Conservation (phyloP, 2,113 vertebrate species). For the Eulemur macaco region DNA sequence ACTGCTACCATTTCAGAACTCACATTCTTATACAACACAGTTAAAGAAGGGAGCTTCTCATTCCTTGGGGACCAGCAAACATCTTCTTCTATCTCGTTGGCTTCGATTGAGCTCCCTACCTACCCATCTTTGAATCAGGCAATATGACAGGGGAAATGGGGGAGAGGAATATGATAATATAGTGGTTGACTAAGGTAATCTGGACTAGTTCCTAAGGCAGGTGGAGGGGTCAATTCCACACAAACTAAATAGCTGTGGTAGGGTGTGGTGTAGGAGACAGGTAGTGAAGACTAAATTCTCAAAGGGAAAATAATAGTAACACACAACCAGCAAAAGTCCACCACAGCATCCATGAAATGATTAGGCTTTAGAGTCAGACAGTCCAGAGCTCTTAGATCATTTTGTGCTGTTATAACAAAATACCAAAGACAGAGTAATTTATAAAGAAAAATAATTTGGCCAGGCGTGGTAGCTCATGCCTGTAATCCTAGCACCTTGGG, state of each 20-base stretch:
- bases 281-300: not conserved
- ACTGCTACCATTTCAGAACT: not conserved
- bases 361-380: not conserved
- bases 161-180: not conserved
- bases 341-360: not conserved
- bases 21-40: not conserved
- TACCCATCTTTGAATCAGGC: not conserved
- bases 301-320: not conserved
- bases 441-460: not conserved
- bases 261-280: not conserved
- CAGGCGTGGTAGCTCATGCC: no score
- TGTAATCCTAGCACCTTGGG: no score
- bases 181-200: not conserved
- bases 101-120: not conserved
- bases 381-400: not conserved
- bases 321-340: not conserved
- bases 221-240: not conserved
- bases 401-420: not conserved
- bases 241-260: not conserved
- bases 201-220: not conserved
- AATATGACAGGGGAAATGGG: not conserved
- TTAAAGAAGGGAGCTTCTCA: not conserved
- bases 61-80: not conserved
- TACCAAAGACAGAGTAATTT: not conserved
- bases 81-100: not conserved